Evolutionary conservation across 2,888 invertebrate genomes (phyloP).

Genomic region (Patella caerulea): DNA sequence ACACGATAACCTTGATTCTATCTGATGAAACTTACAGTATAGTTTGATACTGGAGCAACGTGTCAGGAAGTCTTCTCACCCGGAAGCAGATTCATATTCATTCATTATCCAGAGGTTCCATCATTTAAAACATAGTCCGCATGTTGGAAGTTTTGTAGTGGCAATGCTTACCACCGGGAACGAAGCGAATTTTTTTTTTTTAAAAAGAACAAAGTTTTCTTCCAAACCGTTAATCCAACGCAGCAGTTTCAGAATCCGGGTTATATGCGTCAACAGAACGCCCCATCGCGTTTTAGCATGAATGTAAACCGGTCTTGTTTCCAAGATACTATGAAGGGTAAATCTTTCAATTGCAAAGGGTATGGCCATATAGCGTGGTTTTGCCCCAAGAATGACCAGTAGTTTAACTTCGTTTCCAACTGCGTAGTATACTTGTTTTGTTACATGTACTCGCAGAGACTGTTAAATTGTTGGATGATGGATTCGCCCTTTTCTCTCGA

Average conservation of each 20-base stretch:
- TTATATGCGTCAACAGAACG: not conserved
- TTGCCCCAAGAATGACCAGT: not conserved
- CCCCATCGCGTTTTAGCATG: not conserved
- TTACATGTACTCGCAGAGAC: no score
- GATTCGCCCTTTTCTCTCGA: no score
- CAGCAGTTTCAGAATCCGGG: no score
- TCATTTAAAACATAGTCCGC: not conserved
- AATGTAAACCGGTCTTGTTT: not conserved
- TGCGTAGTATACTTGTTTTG: no score
- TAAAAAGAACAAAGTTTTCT: not conserved
- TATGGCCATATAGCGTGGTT: no score
- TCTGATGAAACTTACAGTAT: no score
- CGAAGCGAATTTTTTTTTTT: not conserved
- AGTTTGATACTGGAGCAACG: no score
- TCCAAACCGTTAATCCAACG: not conserved
- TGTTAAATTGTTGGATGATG: not conserved
- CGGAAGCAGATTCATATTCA: no score
- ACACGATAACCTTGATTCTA: no score
- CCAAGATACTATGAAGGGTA: not conserved
- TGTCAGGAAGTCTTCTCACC: no score
- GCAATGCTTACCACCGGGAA: not conserved
- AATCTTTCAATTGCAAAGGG: not conserved
- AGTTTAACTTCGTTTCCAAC: not conserved
- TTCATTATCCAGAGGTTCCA: not conserved
- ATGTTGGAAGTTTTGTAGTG: no score